Evolutionary conservation across 2,113 vertebrate species (phyloP), one percentile per base, ranked within the genome.

Genomic region (Xiphorhynchus elegans): DNA sequence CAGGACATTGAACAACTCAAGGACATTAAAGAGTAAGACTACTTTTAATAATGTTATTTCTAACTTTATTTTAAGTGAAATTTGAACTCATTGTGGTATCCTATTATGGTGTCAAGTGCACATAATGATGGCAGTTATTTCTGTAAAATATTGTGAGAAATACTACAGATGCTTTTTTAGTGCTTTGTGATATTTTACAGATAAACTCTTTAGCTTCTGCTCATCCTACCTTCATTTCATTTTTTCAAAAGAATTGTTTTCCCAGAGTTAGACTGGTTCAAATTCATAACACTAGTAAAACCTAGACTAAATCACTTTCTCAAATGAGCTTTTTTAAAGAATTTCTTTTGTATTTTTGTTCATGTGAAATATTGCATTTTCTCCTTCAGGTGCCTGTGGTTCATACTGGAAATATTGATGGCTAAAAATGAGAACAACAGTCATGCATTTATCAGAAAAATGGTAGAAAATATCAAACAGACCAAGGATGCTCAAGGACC

Each of bases 391-490:
- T 99, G 99, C 95, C 98, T 99, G 62, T 99, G 99, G 99, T 99
- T 99, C 88, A 99, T 99, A 96, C 97, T 99, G 88, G 99, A 99
- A 98, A 99, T 99, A 95, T 87, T 99, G 92, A 99, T 99, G 99
- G 98, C 99, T 91, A 99, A 99, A 98, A 99, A 99, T 93, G 99
- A 99, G 98, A 99, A 99, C 97, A 99, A 99, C 96, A 99, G 99
- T 88, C 99, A 99, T 35, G 99, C 99, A 1, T 99, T 99, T 97
- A 99, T 99, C 56, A 98, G 99, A 95, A 99, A 99, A 97, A 99
- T 99, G 99, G 99, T 99, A 95, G 99, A 99, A 98, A 99, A 99
- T 93, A 99, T 99, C 91, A 99, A 99, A 94, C 99, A 99, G 97
- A 99, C 99, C 11, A 99, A 99, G 97, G 99, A 99, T 90, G 99